These are phyloP conservation scores for Drosophila infuscata DNA, from an alignment of 2,888 invertebrate species.

Conservation along the genomic window DNA sequence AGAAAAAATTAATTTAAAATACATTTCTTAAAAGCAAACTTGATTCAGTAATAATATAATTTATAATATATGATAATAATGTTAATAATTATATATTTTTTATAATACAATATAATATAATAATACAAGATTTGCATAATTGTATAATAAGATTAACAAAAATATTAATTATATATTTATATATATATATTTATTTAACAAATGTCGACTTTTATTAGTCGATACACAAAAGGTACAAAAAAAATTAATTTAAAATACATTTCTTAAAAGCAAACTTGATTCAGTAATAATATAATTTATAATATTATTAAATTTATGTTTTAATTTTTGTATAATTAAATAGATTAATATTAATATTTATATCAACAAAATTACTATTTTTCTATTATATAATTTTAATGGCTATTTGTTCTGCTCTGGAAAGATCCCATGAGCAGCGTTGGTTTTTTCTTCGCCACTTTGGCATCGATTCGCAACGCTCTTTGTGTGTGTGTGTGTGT, in stretches of 20 bases:
- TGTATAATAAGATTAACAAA: background rate
- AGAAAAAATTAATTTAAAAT: no score
- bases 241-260: no score
- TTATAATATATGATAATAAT: no score
- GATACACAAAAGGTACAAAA: no score
- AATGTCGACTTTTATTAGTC: background rate
- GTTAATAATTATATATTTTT: no score
- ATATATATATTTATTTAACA: background rate
- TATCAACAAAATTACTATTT: background rate
- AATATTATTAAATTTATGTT: background rate
- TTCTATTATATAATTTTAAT: background rate
- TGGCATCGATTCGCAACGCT: slow-evolving; percentile 15
- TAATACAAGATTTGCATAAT: no score
- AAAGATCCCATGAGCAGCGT: slow-evolving; percentile 6
- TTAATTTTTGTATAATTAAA: background rate
- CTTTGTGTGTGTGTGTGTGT: slow-evolving; percentile 3
- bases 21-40: no score
- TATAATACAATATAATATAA: no score
- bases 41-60: no score
- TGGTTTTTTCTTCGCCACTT: slow-evolving; percentile 10
- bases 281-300: rapidly evolving
- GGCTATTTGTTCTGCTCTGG: background rate
- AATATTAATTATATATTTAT: background rate
- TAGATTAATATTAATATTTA: background rate
- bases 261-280: background rate